Base-by-base conservation (phyloP, 2,888 invertebrate genomes). In the Harpagoxenus sublaevis region DNA sequence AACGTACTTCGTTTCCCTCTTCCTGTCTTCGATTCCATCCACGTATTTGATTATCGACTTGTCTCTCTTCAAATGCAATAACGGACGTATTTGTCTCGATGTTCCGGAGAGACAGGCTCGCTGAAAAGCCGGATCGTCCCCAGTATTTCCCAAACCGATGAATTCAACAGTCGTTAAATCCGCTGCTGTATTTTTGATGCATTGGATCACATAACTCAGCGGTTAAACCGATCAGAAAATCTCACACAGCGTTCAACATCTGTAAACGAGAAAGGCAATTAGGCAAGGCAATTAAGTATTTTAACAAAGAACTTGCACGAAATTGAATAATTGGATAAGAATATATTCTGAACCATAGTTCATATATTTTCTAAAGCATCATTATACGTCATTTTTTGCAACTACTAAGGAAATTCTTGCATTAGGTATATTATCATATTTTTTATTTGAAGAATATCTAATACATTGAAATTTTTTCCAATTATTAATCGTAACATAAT, bases 21-120 rank as follows among this genome's bases (percentile, higher is more conserved):
- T 35, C 23, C 62, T 3, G 73, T 48, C 73, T 73, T 81, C 60
- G 35, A 81, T 81, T 81, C 79, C 48, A 48, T 23, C 48, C 79
- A 81, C 79, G 79, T 81, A 81, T 71, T 73, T 81, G 73, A 71
- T 81, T 81, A 73, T 81, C 79, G 73, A 81, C 79, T 51, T 60
- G 79, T 78, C 65, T 81, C 60, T 60, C 57, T 71, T 73, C 48
- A 73, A 71, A 73, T 42, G 48, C 78, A 57, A 70, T 35, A 79
- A 55, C 73, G 70, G 42, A 70, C 53, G 28, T 63, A 71, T 81
- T 73, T 73, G 71, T 81, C 65, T 65, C 79, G 60, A 45, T 28
- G 51, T 53, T 23, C 45, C 45, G 35, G 12, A 23, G 57, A 60
- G 71, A 45, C n/a, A 18, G 48, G 23, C 35, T 60, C 71, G 71